These are phyloP conservation scores for Polyommatus iphigenia DNA, from an alignment of 2,888 invertebrate species.

Conservation along the genomic window DNA sequence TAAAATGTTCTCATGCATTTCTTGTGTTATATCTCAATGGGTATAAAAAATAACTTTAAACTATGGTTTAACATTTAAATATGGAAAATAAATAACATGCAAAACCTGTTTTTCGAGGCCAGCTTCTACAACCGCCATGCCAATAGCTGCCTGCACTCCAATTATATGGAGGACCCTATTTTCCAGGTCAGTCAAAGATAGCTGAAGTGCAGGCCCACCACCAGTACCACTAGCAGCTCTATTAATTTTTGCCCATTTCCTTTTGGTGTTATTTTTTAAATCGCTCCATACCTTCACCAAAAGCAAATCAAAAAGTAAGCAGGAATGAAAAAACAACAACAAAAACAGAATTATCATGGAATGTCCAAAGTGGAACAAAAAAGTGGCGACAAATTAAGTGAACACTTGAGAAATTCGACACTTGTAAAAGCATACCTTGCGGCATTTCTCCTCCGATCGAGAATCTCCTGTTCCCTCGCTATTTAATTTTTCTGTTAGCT, in stretches of 20 bases:
- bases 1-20: too few species aligned
- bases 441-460: slow-evolving; percentile 29
- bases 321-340: slow-evolving; percentile 22
- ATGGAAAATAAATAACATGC: not conserved
- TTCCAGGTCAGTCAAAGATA: slow-evolving; percentile 35
- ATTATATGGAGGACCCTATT: slow-evolving; percentile 35
- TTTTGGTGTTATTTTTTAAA: slow-evolving; percentile 33
- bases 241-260: slow-evolving; percentile 33
- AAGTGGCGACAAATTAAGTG: not conserved
- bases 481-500: slow-evolving; percentile 26
- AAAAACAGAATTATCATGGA: not conserved
- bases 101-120: slow-evolving; percentile 24
- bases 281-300: slow-evolving; percentile 28
- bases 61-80: not conserved
- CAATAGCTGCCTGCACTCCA: slow-evolving; percentile 25
- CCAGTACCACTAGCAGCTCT: slow-evolving; percentile 31
- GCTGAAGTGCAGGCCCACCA: slow-evolving; percentile 34
- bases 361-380: too few species aligned
- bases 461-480: slow-evolving; percentile 23
- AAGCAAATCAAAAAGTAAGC: slow-evolving; percentile 23
- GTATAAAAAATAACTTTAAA: not conserved
- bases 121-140: slow-evolving; percentile 32
- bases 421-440: slow-evolving; percentile 27
- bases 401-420: slow-evolving; percentile 10
- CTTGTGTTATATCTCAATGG: too few species aligned